Percentiles rank a stretch among this genome's conserved stretches.
Evolutionary conservation across 2,888 invertebrate genomes (phyloP).

Genomic region (Lasiommata megera): DNA sequence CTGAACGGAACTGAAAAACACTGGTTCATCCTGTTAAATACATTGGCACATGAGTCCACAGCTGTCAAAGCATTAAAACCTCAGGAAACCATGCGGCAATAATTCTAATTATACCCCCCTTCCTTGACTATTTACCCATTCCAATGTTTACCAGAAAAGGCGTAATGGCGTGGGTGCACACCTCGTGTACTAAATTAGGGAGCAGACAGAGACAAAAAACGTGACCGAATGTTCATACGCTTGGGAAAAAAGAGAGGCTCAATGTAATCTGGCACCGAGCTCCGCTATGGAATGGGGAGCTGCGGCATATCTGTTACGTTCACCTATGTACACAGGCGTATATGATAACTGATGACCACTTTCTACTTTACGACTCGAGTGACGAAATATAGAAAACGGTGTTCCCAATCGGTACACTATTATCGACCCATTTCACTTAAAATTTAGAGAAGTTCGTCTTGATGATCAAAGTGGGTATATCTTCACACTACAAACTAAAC

Average conservation of each 20-base stretch:
- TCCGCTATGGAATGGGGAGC: constrained; percentile 61
- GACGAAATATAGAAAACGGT: constrained; percentile 26
- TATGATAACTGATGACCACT: constrained; percentile 58
- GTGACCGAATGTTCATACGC: constrained; percentile 45
- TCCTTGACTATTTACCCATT: constrained; percentile 75
- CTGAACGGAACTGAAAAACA: constrained; percentile 1
- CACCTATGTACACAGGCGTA: constrained; percentile 36
- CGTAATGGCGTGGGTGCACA: constrained; percentile 71
- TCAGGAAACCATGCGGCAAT: constrained; percentile 57
- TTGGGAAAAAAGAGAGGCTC: constrained; percentile 55
- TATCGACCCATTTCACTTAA: neutral
- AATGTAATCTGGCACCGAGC: constrained; percentile 51
- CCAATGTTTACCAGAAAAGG: constrained; percentile 76
- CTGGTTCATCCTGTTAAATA: constrained; percentile 7
- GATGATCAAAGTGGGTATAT: no score
- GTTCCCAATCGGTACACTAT: constrained; percentile 1
- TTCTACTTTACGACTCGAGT: constrained; percentile 53
- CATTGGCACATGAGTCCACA: constrained; percentile 16
- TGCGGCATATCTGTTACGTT: constrained; percentile 62
- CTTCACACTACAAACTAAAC: no score
- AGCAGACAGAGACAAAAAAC: constrained; percentile 68
- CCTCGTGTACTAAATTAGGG: constrained; percentile 69
- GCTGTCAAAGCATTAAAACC: constrained; percentile 29
- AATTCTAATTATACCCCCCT: constrained; percentile 78
- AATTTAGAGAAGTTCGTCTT: neutral